Conservation (phyloP, 2,888 invertebrate genomes). For the Drosophila colorata region DNA sequence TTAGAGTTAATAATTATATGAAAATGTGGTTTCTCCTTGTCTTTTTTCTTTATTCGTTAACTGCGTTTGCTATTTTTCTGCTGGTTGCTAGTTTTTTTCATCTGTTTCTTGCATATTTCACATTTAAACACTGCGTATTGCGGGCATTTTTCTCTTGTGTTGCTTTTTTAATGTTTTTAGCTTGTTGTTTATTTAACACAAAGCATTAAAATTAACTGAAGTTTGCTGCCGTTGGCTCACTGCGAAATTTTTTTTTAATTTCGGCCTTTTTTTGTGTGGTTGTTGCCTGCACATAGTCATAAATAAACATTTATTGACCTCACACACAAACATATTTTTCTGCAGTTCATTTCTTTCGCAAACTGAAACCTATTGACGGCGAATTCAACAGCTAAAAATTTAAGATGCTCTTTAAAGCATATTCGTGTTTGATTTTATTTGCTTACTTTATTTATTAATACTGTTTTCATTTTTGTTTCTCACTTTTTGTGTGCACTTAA, state of each 20-base stretch:
- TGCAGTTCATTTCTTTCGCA: not conserved
- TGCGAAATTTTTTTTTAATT: conserved; percentile 5
- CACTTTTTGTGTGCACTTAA: conserved; percentile 27
- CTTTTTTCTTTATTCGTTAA: not conserved
- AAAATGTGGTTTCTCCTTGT: conserved; percentile 41
- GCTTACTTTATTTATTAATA: conserved; percentile 24
- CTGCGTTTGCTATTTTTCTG: not conserved
- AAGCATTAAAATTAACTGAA: conserved; percentile 55
- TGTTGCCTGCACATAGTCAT: conserved; percentile 20
- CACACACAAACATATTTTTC: conserved; percentile 22
- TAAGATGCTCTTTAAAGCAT: conserved; percentile 4
- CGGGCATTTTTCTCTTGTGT: not conserved
- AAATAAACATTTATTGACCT: conserved; percentile 25
- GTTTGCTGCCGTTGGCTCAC: conserved; percentile 28
- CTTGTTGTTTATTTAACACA: conserved; percentile 45
- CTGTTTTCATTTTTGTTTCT: conserved; percentile 17
- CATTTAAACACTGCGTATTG: conserved; percentile 4
- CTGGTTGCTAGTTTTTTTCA: conserved; percentile 19
- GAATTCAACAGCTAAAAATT: conserved; percentile 3
- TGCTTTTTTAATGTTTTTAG: not conserved
- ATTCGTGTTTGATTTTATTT: conserved; percentile 5
- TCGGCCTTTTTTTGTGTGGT: conserved; percentile 10
- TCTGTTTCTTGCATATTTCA: conserved; percentile 34
- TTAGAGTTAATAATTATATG: conserved; percentile 68
- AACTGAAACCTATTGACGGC: conserved; percentile 20